Evolutionary conservation across 2,113 vertebrate species (phyloP), one percentile per base, ranked within the genome.

Genomic region (Sturnira hondurensis): DNA sequence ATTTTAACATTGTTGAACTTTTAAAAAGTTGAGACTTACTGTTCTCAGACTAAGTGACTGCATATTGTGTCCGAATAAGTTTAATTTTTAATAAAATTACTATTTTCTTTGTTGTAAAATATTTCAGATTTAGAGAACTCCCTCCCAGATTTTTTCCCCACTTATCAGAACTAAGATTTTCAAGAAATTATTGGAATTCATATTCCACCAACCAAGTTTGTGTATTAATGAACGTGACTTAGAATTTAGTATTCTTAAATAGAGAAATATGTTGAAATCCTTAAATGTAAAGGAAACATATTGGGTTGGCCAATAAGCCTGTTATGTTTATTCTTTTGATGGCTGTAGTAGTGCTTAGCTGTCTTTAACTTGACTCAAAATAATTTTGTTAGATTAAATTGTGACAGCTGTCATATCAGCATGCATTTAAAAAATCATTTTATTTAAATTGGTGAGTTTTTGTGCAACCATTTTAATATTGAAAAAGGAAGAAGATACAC

Each of bases 1-100:
- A 26, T 76, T 87, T 84, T 71, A 56, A 52, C 50, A 92, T 94
- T 95, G 24, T 93, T 95, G 71, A 28, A 33, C 89, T 91, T 93
- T 26, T 2, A 33, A 78, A 80, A 93, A 83, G 36, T 81, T 94
- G 50, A 92, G 31, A 50, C 54, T 85, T 65, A 63, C 38, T 91
- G 20, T 78, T 54, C 56, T 95, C 47, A 96, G 52, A 74, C 7
- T 78, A 91, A 41, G 28, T 70, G 12, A 86, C 61, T 81, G 19
- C 3, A 54, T 92, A 50, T 85, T 92, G n/a, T 50, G 36, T 63
- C 38, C 67, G 63, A 87, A 63, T 56, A 94, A 89, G 50, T 80
- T 28, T 41, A 86, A 1, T 76, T 36, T 92, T 92, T 63, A 45
- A 6, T 86, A 41, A 95, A 96, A 93, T 74, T 67, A 33, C 63